Percentiles rank a stretch among this genome's conserved stretches.
Evolutionary conservation across 2,888 invertebrate genomes (phyloP).

Genomic region (Acrocyrtus sp.): DNA sequence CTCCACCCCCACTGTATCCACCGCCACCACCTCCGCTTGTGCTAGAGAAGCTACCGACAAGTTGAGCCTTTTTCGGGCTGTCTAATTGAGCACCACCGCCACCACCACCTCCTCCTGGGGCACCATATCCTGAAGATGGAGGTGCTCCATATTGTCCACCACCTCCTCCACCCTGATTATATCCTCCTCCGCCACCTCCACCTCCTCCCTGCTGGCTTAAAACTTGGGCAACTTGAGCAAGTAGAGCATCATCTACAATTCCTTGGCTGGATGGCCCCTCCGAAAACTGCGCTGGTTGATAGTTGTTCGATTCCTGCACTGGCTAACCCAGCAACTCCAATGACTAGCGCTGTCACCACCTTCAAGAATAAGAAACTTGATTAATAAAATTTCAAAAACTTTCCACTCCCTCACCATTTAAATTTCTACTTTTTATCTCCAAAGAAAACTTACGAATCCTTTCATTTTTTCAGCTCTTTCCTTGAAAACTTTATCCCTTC

Average conservation of each 20-base stretch:
- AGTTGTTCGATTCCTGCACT: slow-evolving; percentile 36
- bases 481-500: slow-evolving; percentile 17
- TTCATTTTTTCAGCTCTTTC: slow-evolving; percentile 29
- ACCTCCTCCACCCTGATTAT: slow-evolving; percentile 10
- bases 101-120: slow-evolving; percentile 27
- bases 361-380: slow-evolving; percentile 3
- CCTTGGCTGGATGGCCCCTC: slow-evolving; percentile 54
- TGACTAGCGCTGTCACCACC: slow-evolving; percentile 46
- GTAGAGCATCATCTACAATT: slow-evolving; percentile 52
- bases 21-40: slow-evolving; percentile 48
- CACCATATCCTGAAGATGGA: slow-evolving; percentile 23
- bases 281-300: slow-evolving; percentile 48
- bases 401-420: no score
- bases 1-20: slow-evolving; percentile 8
- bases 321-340: slow-evolving; percentile 35
- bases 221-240: slow-evolving; percentile 57
- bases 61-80: slow-evolving; percentile 30
- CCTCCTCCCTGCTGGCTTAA: slow-evolving; percentile 55
- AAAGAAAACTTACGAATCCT: slow-evolving; percentile 48
- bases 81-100: slow-evolving; percentile 41
- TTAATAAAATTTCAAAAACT: slow-evolving; percentile 19
- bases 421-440: neutral
- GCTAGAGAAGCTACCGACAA: slow-evolving; percentile 46
- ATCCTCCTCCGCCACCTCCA: slow-evolving; percentile 36
- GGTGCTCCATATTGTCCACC: slow-evolving; percentile 35